Percentiles rank a stretch among this genome's conserved stretches.
phyloP scores from a whole-genome alignment of 2,113 vertebrate species.

The Pungitius pungitius region DNA sequence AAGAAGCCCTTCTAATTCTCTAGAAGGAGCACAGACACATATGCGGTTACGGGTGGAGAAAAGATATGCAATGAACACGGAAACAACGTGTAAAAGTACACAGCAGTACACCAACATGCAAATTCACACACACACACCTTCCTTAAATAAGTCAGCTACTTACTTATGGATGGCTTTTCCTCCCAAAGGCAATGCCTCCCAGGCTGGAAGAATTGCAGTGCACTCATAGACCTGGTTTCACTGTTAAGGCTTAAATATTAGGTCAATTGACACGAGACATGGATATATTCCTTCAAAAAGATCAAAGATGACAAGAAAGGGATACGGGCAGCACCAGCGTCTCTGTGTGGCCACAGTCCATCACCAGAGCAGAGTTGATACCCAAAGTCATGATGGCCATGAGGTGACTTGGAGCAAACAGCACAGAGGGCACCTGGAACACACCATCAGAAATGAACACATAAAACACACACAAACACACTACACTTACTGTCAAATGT shows the following conservation, averaged over 20 bases:
- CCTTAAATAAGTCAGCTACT: conserved; percentile 61
- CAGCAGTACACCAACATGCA: not conserved
- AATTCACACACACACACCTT: not conserved
- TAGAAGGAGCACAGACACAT: conserved; percentile 60
- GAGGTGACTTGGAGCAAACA: conserved; percentile 96
- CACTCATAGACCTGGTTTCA: conserved; percentile 91
- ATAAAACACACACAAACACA: not conserved
- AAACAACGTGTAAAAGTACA: conserved; percentile 12
- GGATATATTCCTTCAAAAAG: not conserved
- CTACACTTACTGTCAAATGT: not conserved
- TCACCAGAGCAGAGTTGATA: conserved; percentile 94
- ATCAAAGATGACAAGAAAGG: conserved; percentile 50
- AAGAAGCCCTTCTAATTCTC: conserved; percentile 89
- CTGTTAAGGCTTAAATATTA: conserved; percentile 63
- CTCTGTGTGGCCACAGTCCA: conserved; percentile 96
- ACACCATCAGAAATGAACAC: not conserved
- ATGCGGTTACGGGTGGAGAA: not conserved
- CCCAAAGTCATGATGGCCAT: conserved; percentile 96
- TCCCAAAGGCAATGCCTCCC: conserved; percentile 94
- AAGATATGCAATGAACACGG: not conserved
- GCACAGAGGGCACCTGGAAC: conserved; percentile 91
- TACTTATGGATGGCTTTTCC: conserved; percentile 97
- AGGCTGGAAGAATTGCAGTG: conserved; percentile 92
- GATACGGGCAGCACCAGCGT: conserved; percentile 97
- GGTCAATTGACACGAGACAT: too few relatives aligned